Conservation (phyloP, 1,140 invertebrate genomes). For the Halesus radiatus region DNA sequence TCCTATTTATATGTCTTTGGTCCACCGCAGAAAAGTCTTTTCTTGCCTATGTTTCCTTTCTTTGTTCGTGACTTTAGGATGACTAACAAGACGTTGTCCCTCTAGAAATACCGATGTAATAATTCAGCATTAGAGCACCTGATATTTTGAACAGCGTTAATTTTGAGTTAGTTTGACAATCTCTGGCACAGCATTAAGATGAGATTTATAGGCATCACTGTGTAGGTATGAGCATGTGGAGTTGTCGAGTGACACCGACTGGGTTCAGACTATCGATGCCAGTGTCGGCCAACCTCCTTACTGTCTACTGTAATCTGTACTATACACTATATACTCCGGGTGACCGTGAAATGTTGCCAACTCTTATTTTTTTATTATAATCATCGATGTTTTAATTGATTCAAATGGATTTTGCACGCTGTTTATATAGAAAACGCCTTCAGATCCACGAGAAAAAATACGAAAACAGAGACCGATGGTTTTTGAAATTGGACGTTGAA, state of each 20-base stretch:
- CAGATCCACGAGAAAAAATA: background rate
- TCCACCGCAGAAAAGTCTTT: no score
- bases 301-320: background rate
- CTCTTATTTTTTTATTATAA: conserved; percentile 2
- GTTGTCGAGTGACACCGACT: conserved; percentile 3
- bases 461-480: background rate
- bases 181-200: conserved; percentile 11
- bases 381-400: conserved; percentile 6
- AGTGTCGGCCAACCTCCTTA: no score
- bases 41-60: no score
- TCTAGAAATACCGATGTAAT: no score
- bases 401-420: background rate
- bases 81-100: no score
- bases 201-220: conserved; percentile 24
- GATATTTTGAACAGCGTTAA: background rate
- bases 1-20: no score
- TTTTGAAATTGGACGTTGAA: background rate
- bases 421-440: background rate
- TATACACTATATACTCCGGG: background rate
- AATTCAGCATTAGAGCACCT: background rate
- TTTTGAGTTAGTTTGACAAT: conserved; percentile 15
- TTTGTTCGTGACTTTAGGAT: no score
- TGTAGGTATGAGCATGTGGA: background rate
- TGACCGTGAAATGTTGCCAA: conserved; percentile 19
- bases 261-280: background rate